These are phyloP conservation scores for Chelidonichthys spinosus DNA, from an alignment of 2,797 vertebrate genomes.

Conservation along the genomic window DNA sequence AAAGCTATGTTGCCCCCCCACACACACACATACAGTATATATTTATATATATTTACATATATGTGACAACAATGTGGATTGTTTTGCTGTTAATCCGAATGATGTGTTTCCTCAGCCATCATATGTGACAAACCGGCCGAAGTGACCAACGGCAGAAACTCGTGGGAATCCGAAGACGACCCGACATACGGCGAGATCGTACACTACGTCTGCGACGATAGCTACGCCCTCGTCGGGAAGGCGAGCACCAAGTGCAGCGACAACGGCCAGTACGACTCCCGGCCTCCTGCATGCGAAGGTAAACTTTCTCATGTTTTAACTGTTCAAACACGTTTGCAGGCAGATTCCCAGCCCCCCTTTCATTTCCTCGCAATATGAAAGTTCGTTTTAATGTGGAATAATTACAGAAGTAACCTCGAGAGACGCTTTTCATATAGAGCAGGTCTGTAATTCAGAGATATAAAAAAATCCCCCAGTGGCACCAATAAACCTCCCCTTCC, in stretches of 20 bases:
- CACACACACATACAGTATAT: no score
- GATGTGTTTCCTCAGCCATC: conserved; percentile 55
- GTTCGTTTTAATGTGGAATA: not conserved
- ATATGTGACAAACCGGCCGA: conserved; percentile 39
- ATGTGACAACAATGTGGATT: not conserved
- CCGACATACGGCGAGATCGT: conserved; percentile 49
- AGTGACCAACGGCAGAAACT: conserved; percentile 46
- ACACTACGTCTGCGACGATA: conserved; percentile 57
- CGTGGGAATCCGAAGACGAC: rapidly evolving
- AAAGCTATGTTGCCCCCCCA: no score
- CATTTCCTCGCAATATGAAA: not conserved
- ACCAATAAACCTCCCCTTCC: not conserved
- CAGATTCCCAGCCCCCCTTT: not conserved
- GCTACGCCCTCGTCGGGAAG: conserved; percentile 60
- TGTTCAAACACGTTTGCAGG: not conserved
- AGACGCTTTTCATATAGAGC: not conserved
- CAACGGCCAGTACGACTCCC: conserved; percentile 44
- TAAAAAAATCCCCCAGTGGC: not conserved
- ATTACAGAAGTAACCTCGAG: not conserved
- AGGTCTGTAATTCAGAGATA: not conserved
- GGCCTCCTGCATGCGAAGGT: conserved; percentile 76
- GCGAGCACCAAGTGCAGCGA: conserved; percentile 34
- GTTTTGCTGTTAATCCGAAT: not conserved
- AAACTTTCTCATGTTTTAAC: conserved; percentile 25
- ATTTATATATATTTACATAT: no score